These are phyloP conservation scores for Armadillidium nasatum DNA, from an alignment of 1,140 invertebrate species.

Conservation along the genomic window DNA sequence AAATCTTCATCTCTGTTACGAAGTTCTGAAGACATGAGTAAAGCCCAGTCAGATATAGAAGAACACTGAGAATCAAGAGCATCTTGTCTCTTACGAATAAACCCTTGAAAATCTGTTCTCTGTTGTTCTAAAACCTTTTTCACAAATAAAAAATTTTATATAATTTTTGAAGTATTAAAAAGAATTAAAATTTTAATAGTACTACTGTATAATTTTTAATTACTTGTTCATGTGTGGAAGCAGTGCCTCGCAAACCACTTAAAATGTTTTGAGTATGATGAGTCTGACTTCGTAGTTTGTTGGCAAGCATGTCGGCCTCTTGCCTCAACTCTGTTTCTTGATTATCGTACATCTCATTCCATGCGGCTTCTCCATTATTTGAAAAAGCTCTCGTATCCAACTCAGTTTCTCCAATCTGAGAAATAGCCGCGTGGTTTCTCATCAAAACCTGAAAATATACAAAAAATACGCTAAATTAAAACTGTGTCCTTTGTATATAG, in stretches of 20 bases:
- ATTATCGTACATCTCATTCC: slow-evolving; percentile 45
- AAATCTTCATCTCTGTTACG: slow-evolving; percentile 50
- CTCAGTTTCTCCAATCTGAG: slow-evolving; percentile 43
- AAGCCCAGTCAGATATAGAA: slow-evolving; percentile 43
- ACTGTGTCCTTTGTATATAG: no score
- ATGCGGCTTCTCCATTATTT: slow-evolving; percentile 41
- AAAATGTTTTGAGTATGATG: slow-evolving; percentile 45
- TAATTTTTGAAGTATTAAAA: no score
- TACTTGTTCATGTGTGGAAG: slow-evolving; percentile 45
- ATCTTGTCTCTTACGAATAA: slow-evolving; percentile 45
- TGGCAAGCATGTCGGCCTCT: slow-evolving; percentile 43
- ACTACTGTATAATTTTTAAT: not conserved
- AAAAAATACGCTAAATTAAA: no score
- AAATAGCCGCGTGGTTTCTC: slow-evolving; percentile 34
- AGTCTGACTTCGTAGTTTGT: slow-evolving; percentile 41
- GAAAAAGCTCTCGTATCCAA: slow-evolving; percentile 40
- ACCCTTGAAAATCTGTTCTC: slow-evolving; percentile 43
- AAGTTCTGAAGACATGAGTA: slow-evolving; percentile 48
- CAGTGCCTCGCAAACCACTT: slow-evolving; percentile 39
- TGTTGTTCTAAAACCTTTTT: slow-evolving; percentile 46
- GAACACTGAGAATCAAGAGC: slow-evolving; percentile 45
- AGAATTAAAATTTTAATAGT: no score
- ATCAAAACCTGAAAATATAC: slow-evolving; percentile 28
- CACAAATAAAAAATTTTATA: not conserved
- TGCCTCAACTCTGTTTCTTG: slow-evolving; percentile 45